Evolutionary conservation across 2,888 invertebrate genomes (phyloP).

Genomic region (Onchidella celtica): DNA sequence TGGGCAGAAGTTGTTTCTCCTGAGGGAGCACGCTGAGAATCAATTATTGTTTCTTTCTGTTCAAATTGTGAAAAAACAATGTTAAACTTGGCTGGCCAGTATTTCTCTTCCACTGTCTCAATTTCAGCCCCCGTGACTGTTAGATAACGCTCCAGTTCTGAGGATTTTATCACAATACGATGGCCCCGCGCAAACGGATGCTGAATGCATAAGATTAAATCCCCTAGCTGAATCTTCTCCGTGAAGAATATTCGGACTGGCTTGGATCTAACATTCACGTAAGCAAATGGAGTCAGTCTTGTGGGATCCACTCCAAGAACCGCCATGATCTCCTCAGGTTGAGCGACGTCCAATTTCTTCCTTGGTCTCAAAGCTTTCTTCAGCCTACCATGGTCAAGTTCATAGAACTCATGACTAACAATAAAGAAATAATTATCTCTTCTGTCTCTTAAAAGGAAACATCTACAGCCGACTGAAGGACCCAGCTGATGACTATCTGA

Average conservation of each 20-base stretch:
- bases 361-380: slow-evolving; percentile 1
- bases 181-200: slow-evolving; percentile 13
- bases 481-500: background rate
- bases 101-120: slow-evolving; percentile 7
- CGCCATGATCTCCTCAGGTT: background rate
- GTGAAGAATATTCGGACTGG: background rate
- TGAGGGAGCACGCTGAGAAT: no score
- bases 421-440: slow-evolving; percentile 12
- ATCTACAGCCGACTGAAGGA: background rate
- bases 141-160: slow-evolving; percentile 2
- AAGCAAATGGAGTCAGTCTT: slow-evolving; percentile 10
- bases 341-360: background rate
- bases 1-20: no score
- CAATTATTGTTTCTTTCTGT: no score
- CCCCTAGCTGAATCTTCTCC: background rate
- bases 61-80: slow-evolving; percentile 7
- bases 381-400: slow-evolving; percentile 24
- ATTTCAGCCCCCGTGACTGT: background rate
- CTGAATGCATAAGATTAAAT: slow-evolving; percentile 14
- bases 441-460: slow-evolving; percentile 25
- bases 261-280: background rate
- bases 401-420: slow-evolving; percentile 22
- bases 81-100: background rate
- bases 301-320: slow-evolving; percentile 5
- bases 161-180: slow-evolving; percentile 15